Base-by-base conservation (phyloP, 2,888 invertebrate genomes). In the Lasioglossum zephyrum region DNA sequence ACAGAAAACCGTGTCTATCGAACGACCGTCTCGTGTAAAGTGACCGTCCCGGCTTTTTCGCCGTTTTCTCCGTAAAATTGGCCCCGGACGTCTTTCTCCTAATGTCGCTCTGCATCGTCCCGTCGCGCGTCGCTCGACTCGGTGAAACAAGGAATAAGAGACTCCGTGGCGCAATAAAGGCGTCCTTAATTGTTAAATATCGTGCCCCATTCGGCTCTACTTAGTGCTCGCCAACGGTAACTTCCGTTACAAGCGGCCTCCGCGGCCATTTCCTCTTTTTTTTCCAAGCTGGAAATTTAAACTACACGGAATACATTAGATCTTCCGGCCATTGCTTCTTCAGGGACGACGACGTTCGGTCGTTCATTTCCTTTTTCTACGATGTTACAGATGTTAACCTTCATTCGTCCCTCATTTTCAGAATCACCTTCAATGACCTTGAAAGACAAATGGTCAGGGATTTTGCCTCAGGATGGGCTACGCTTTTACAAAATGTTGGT, bases 151-250 rank as follows among this genome's bases (percentile, higher is more conserved):
- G 26, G 41, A 72, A 36, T 22, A 39, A 78, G 53, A 57, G 53
- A 31, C 53, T 26, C 49, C 39, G 31, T 31, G 74, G 74, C 80
- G 57, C 69, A 41, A 74, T 77, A 81, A 85, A 90, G 57, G 76
- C 76, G 57, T 76, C 49, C 77, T 79, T 90, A 88, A 88, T 88
- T 90, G 81, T 88, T 85, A 88, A 90, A 90, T 88, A 85, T 77
- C 77, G 75, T 70, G 74, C 76, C 49, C 70, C 69, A 36, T 85
- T 79, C 79, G 53, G 47, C 66, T 77, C 53, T 73, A 36, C 63
- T 73, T 77, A 26, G 36, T 53, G 9, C 60, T 16, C 76, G 73
- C 74, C 18, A 53, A 18, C 73, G 53, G 22, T 63, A 16, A 31
- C 18, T 72, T 75, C 49, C 60, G 41, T 39, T 70, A 72, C 36